A percentile compares a stretch with the other conserved stretches of the same genome.
phyloP scores from a whole-genome alignment of 2,888 invertebrate species.

The Adelphocoris suturalis region DNA sequence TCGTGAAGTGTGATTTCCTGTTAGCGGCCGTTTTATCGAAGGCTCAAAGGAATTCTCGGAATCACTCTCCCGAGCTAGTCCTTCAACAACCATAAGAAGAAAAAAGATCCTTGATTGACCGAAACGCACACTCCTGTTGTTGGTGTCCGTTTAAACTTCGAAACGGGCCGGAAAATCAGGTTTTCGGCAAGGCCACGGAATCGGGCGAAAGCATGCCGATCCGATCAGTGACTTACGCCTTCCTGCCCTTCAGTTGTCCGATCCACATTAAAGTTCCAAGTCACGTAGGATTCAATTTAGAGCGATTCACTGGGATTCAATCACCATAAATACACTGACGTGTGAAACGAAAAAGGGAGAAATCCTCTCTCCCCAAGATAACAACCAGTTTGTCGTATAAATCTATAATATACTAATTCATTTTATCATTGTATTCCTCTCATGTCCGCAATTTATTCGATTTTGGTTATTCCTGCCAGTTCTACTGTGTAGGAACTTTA shows the following conservation, averaged over 20 bases:
- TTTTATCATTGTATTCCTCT: no score
- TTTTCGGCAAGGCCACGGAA: slow-evolving; percentile 39
- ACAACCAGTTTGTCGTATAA: not conserved
- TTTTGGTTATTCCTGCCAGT: no score
- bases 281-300: slow-evolving; percentile 39
- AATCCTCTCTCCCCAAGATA: not conserved
- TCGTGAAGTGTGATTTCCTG: not conserved
- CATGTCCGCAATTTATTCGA: no score
- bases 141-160: slow-evolving; percentile 27
- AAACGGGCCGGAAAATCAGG: slow-evolving; percentile 32
- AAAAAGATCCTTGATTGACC: not conserved
- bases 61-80: not conserved
- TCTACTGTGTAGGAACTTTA: no score
- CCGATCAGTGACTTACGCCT: slow-evolving; percentile 38
- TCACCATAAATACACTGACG: slow-evolving; percentile 32
- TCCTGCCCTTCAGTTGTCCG: slow-evolving; percentile 33
- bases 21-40: not conserved
- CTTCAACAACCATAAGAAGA: not conserved
- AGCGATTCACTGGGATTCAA: slow-evolving; percentile 27
- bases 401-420: not conserved
- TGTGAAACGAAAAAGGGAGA: not conserved
- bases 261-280: not conserved
- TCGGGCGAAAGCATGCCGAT: slow-evolving; percentile 36
- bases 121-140: slow-evolving; percentile 20
- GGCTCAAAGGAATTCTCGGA: not conserved